Conservation (phyloP, 1,140 invertebrate genomes). For the Plodia interpunctella region DNA sequence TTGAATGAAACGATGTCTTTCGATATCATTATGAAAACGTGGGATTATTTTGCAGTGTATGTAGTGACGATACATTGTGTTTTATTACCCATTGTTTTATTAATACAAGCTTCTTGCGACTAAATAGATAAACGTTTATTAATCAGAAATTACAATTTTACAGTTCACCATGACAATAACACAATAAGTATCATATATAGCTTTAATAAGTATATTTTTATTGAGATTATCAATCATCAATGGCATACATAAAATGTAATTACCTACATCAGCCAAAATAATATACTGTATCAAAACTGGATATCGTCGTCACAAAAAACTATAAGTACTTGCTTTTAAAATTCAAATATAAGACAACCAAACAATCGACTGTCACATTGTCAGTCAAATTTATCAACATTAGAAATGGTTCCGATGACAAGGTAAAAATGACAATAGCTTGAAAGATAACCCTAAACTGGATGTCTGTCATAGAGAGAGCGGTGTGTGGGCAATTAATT, state of each 20-base stretch:
- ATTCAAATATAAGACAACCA: not conserved
- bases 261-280: no score
- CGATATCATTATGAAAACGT: not conserved
- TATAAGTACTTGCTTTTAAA: no score
- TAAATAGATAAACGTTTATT: not conserved
- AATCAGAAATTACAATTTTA: no score
- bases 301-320: no score
- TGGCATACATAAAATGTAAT: no score
- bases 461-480: slow-evolving; percentile 17
- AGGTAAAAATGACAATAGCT: slow-evolving; percentile 11
- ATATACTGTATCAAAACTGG: no score
- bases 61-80: not conserved
- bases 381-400: slow-evolving; percentile 6
- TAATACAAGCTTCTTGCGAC: not conserved
- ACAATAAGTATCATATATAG: no score
- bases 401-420: slow-evolving; percentile 10
- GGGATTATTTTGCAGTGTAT: not conserved
- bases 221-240: no score
- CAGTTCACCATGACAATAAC: not conserved
- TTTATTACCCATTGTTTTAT: not conserved
- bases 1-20: not conserved
- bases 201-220: no score
- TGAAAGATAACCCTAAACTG: slow-evolving; percentile 2
- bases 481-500: slow-evolving; percentile 50
- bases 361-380: slow-evolving; percentile 4